phyloP scores from a whole-genome alignment of 2,113 vertebrate species.

The Cheirogaleus medius region DNA sequence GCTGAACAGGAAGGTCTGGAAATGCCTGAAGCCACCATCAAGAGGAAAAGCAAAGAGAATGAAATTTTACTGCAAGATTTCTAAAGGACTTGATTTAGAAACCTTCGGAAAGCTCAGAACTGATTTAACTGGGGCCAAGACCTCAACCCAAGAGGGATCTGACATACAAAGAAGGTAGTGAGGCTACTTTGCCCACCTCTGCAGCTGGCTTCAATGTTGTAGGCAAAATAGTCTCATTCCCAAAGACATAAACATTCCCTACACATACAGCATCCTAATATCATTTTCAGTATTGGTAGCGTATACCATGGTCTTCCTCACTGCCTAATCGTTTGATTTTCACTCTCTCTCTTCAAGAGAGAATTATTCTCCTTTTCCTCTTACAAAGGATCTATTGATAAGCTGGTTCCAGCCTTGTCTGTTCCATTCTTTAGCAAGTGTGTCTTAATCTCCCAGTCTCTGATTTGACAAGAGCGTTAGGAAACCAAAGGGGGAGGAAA shows the following conservation, averaged over 20 bases:
- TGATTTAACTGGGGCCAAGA: neutral
- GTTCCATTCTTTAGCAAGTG: neutral
- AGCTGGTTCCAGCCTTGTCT: neutral
- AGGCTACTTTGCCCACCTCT: neutral
- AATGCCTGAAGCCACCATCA: neutral
- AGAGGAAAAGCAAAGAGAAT: neutral
- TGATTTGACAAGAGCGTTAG: neutral
- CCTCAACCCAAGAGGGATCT: neutral
- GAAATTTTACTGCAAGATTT: neutral
- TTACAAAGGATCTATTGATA: neutral
- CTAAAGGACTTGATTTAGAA: constrained; percentile 41
- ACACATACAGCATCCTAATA: neutral
- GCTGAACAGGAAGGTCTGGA: constrained; percentile 1
- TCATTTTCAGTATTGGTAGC: neutral
- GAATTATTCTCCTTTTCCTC: neutral
- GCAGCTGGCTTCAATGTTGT: neutral
- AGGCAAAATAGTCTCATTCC: neutral
- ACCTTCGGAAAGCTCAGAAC: neutral
- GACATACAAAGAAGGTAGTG: neutral
- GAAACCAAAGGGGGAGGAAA: neutral
- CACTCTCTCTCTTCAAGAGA: neutral
- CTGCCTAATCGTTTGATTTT: neutral
- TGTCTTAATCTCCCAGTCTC: neutral
- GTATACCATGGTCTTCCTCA: neutral
- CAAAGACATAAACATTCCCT: neutral